Conservation (phyloP, 2,113 vertebrate species). For the Procavia capensis region DNA sequence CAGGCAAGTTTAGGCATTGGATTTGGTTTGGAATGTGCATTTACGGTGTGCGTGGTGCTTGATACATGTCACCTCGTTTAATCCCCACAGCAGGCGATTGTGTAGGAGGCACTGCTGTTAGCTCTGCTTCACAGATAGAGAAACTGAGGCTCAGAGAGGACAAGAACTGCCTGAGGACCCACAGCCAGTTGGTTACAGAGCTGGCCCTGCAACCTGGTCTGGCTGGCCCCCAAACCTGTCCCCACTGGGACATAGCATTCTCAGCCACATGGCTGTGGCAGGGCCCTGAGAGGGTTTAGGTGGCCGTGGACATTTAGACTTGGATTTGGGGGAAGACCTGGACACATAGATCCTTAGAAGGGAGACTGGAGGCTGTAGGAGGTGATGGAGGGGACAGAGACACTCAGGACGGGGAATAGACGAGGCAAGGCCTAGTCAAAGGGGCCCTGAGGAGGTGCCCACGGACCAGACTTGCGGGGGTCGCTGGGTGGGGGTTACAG, state of each 20-base stretch:
- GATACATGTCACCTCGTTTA: not conserved
- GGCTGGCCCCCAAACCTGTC: not conserved
- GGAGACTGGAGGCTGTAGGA: not conserved
- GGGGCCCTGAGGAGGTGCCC: not conserved
- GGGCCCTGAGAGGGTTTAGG: not conserved
- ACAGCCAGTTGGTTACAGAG: not conserved
- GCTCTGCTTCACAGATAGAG: not conserved
- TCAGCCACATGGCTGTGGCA: not conserved
- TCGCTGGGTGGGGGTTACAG: not conserved
- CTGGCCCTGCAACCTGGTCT: not conserved
- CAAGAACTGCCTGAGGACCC: not conserved
- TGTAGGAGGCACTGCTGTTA: not conserved
- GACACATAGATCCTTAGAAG: not conserved
- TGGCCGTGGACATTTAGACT: not conserved
- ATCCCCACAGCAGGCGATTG: not conserved
- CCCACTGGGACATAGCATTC: not conserved
- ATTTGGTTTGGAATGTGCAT: not conserved
- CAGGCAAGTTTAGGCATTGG: not conserved
- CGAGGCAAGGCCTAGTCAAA: not conserved
- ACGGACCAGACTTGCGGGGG: not conserved
- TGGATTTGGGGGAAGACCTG: not conserved
- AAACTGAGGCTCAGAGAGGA: not conserved
- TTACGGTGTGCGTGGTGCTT: accelerated
- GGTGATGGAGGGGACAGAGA: not conserved
- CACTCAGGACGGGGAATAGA: not conserved